Conservation (phyloP, 2,797 vertebrate genomes). For the Acrossocheilus wenchowensis region DNA sequence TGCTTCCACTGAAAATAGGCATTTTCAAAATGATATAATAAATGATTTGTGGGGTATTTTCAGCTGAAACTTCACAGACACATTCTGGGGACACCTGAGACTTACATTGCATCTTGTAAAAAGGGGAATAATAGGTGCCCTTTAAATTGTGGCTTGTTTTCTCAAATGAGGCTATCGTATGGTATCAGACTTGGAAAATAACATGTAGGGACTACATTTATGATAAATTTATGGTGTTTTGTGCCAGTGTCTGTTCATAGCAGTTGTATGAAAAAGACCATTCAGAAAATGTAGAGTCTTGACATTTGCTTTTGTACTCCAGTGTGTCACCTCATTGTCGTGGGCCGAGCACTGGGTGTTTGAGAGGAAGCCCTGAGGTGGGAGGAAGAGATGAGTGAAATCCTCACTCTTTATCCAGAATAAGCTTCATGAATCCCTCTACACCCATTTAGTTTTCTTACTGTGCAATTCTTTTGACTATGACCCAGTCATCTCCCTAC, state of each 20-base stretch:
- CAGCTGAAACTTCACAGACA: neutral
- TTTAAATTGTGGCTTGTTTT: neutral
- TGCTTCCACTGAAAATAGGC: neutral
- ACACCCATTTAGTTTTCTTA: conserved; percentile 77
- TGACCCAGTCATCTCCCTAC: conserved; percentile 66
- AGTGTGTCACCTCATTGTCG: conserved; percentile 62
- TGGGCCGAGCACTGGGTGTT: conserved; percentile 40
- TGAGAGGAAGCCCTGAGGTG: conserved; percentile 64
- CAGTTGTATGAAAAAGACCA: neutral
- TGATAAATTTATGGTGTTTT: neutral
- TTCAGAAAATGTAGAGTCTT: conserved; percentile 52
- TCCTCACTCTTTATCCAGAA: conserved; percentile 76
- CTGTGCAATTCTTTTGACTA: conserved; percentile 65
- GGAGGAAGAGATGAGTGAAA: conserved; percentile 63
- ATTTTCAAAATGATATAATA: neutral
- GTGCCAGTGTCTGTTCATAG: neutral
- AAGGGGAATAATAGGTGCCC: neutral
- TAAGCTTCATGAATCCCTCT: conserved; percentile 78
- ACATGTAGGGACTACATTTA: neutral
- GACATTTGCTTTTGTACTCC: conserved; percentile 63
- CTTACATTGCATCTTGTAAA: neutral
- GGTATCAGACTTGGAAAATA: neutral
- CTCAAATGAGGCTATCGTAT: neutral
- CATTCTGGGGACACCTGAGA: neutral
- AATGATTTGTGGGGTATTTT: neutral